A percentile compares a stretch with the other conserved stretches of the same genome.
phyloP scores from a whole-genome alignment of 2,888 invertebrate genomes.

The Alloscopus bannaensis region DNA sequence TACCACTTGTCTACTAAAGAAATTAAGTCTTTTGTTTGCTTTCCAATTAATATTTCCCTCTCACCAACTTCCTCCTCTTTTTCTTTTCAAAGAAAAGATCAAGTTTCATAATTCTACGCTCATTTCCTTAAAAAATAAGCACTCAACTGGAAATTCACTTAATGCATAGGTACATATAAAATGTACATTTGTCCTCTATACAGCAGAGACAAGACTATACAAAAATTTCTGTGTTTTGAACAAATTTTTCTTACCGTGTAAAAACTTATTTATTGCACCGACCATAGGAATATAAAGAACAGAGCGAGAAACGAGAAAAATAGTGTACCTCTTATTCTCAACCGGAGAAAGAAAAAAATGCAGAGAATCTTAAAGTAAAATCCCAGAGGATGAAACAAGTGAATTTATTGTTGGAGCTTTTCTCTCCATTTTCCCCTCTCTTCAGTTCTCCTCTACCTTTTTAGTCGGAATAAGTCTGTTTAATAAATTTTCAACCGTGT shows the following conservation, averaged over 20 bases:
- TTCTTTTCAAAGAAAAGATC: neutral
- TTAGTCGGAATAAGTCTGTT: neutral
- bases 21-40: constrained; percentile 23
- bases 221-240: constrained; percentile 4
- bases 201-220: neutral
- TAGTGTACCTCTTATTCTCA: neutral
- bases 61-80: constrained; percentile 1
- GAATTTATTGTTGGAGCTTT: constrained; percentile 26
- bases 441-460: neutral
- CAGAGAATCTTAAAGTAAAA: constrained; percentile 24
- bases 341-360: no score
- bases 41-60: constrained; percentile 44
- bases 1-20: neutral
- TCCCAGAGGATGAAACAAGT: constrained; percentile 31
- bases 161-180: no score
- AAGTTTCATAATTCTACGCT: neutral
- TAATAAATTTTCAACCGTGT: neutral
- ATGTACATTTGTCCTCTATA: no score
- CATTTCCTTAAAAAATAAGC: neutral
- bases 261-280: neutral
- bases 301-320: neutral
- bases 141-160: neutral
- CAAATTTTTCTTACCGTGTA: neutral
- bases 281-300: neutral
- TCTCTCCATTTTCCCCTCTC: neutral